Conservation (phyloP, 2,113 vertebrate species). For the Seriola dumerili region DNA sequence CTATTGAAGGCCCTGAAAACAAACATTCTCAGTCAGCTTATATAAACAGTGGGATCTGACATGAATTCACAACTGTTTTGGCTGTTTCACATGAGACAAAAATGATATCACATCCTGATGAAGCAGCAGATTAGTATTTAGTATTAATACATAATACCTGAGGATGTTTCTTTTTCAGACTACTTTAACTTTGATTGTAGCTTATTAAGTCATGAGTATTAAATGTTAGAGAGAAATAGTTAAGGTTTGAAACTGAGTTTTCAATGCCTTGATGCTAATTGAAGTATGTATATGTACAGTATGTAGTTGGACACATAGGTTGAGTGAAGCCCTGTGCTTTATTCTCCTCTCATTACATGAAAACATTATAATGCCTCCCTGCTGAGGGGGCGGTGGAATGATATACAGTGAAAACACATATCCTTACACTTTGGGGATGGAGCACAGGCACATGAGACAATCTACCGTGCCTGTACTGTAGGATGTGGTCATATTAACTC, state of each 20-base stretch:
- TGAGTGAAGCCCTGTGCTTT: constrained; percentile 25
- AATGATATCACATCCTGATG: no score
- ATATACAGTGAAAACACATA: constrained; percentile 40
- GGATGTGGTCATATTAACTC: constrained; percentile 4
- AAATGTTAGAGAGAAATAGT: not conserved
- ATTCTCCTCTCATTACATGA: constrained; percentile 39
- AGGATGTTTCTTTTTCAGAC: not conserved
- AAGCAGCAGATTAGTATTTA: not conserved
- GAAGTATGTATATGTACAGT: no score
- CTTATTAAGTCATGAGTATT: not conserved
- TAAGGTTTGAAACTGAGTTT: constrained; percentile 2
- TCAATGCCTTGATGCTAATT: constrained; percentile 1
- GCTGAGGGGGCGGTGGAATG: constrained; percentile 37
- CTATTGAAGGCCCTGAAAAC: no score
- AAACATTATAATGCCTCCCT: constrained; percentile 32
- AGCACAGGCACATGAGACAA: not conserved
- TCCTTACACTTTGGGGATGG: constrained; percentile 2
- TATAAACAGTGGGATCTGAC: no score
- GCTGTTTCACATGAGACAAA: no score
- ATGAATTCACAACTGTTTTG: no score
- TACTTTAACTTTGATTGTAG: not conserved
- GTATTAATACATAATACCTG: not conserved
- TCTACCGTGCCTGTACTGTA: not conserved
- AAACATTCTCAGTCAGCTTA: no score
- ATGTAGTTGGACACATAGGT: constrained; percentile 3